phyloP scores from a whole-genome alignment of 1,140 invertebrate genomes.

The Neodiprion fabricii region DNA sequence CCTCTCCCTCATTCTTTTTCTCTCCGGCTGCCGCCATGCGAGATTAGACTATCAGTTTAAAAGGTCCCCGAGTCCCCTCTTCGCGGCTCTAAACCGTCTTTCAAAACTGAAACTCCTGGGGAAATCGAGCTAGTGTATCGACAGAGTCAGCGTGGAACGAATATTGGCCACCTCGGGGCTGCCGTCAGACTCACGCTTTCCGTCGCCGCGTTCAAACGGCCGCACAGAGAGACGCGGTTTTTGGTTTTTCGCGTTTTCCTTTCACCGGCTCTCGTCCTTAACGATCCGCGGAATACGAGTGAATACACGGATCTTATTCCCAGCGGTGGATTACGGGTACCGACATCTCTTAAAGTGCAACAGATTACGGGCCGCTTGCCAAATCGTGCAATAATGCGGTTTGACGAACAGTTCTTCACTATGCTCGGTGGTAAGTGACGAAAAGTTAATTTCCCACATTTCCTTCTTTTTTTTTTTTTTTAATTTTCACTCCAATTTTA shows the following conservation, averaged over 20 bases:
- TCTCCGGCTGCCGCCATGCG: neutral
- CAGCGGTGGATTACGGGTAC: no score
- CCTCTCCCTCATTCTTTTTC: no score
- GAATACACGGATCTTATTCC: no score
- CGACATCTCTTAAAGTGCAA: no score
- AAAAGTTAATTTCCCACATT: neutral
- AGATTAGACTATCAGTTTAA: neutral
- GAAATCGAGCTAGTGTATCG: neutral
- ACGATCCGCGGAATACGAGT: no score
- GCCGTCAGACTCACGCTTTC: neutral
- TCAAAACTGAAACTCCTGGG: constrained; percentile 1
- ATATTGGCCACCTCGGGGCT: neutral
- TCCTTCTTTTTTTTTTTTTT: neutral
- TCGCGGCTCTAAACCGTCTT: neutral
- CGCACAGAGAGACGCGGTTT: no score
- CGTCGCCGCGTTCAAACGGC: no score
- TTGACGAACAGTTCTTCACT: neutral
- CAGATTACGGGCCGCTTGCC: no score
- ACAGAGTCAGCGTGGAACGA: neutral
- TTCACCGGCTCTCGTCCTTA: no score
- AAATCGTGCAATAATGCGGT: neutral
- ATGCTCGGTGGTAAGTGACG: neutral
- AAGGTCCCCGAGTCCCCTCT: neutral
- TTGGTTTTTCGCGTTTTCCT: no score
- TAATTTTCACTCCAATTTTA: neutral